Base-by-base conservation (phyloP, 2,797 vertebrate species). In the Acrocephalus scirpaceus region DNA sequence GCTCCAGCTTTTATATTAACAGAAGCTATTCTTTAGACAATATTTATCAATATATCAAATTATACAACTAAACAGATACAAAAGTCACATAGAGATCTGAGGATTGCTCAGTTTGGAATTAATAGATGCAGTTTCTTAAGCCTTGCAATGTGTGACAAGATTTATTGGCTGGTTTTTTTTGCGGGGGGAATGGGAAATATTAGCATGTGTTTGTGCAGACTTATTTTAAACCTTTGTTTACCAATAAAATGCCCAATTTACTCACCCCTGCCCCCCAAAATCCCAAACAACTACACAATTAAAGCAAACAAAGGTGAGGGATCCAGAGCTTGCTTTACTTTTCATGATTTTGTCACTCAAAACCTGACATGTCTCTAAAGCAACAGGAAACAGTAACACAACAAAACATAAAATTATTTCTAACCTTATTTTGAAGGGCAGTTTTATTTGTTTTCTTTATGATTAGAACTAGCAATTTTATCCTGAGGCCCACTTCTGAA, bases 191-290 rank as follows among this genome's bases (percentile, higher is more conserved):
- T 6, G 4, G 13, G 15, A 19, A 71, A 78, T 51, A 75, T 7
- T 18, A 62, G 21, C 34, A 20, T 0, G 4, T 10, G 5, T 50
- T 50, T 21, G 7, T 21, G 18, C 1, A 1, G 38, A 17, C 8
- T 90, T 11, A 44, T 16, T 90, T 71, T 36, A 81, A 81, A 56
- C 11, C 13, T 51, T 60, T 65, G 54, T 21, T 27, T 83, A 64
- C 20, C 13, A 73, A 66, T 10, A 36, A 61, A 69, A 44, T 23
- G 40, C 6, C 25, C 13, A 22, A 25, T 56, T 86, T n/a, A 56
- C 18, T 54, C n/a, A 32, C 4, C 13, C 32, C 13, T 16, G 4
- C 4, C 38, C 11, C 45, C 11, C 11, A 45, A 62, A 54, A 40
- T 14, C 27, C 44, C 27, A 27, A 70, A 22, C 16, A 66, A 74